Base-by-base conservation (phyloP, 2,113 vertebrate species). In the Apaloderma vittatum region DNA sequence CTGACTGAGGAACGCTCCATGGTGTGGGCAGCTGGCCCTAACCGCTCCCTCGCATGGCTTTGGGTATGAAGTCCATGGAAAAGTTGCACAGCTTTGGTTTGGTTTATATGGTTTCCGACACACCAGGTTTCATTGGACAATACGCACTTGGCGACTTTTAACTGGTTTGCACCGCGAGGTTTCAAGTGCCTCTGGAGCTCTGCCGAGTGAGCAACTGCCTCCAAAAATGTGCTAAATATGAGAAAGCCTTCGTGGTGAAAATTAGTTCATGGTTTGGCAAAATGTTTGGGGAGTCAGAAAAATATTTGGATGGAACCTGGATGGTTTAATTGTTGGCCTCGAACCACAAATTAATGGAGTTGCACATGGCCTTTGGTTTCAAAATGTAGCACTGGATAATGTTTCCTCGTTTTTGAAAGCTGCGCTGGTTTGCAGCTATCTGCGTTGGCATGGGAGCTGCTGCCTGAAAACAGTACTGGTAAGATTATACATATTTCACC, bases 251-350 rank as follows among this genome's bases (percentile, higher is more conserved):
- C 15, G 2, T 32, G 92, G 91, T 93, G 93, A 95, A 94, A 97
- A 96, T 95, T 92, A 96, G 96, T 96, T 95, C 96, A 95, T 96
- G 86, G 94, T 87, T 94, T 97, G 97, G 95, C 96, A 96, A 96
- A 94, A 96, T 78, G 48, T 85, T 87, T 94, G 70, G 62, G 76
- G 93, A 95, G 65, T 75, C 83, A 93, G 92, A 91, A 94, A 85
- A 94, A 82, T 92, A 22, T 87, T 88, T 97, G 90, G 57, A 95
- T 91, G 80, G 45, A 82, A 94, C 61, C 54, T 89, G 76, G n/a
- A 75, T 94, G 73, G 70, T 75, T 97, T 94, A 91, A 87, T 91
- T 97, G 92, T 81, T 87, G 94, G 88, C 94, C 84, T 96, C 73
- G 83, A 94, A 95, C 86, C 95, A 90, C 91, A 84, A 79, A 63